Percentiles rank a stretch among this genome's conserved stretches.
phyloP scores from a whole-genome alignment of 1,140 invertebrate genomes.

The Zaprionus ghesquierei region DNA sequence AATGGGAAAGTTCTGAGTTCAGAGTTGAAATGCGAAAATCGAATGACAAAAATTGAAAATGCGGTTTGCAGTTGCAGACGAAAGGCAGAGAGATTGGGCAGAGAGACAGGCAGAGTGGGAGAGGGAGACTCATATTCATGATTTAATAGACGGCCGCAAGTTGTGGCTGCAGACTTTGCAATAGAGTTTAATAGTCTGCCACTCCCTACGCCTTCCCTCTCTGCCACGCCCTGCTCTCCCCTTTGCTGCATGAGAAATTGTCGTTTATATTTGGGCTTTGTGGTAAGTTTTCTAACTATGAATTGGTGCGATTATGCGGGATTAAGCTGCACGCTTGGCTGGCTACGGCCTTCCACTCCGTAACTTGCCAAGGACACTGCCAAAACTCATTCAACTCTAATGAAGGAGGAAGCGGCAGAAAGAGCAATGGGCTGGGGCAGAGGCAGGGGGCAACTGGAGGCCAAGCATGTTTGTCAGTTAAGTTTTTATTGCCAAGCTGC shows the following conservation, averaged over 20 bases:
- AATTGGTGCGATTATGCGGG: constrained; percentile 55
- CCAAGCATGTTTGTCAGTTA: constrained; percentile 24
- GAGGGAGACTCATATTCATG: not conserved
- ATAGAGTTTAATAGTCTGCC: too few species aligned
- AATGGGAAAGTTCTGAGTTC: constrained; percentile 37
- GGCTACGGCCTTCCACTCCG: not conserved
- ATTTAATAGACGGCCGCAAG: constrained; percentile 38
- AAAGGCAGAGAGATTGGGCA: not conserved
- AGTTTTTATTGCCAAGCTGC: constrained; percentile 4
- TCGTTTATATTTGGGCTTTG: constrained; percentile 42
- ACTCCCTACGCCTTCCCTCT: not conserved
- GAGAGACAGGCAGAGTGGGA: too few species aligned
- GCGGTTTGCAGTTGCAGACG: constrained; percentile 9
- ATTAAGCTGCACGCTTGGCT: constrained; percentile 29
- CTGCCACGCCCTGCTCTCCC: not conserved
- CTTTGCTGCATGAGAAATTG: constrained; percentile 12
- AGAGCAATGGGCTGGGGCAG: not conserved
- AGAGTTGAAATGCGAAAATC: constrained; percentile 32
- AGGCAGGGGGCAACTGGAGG: constrained; percentile 15
- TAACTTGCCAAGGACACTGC: constrained; percentile 1
- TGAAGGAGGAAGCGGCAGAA: constrained; percentile 7
- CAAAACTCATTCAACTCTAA: constrained; percentile 40
- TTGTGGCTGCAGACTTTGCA: constrained; percentile 4
- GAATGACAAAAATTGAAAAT: constrained; percentile 26
- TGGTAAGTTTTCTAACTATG: constrained; percentile 48